Base-by-base conservation (phyloP, 2,888 invertebrate genomes). In the Azorinus chamasolen region DNA sequence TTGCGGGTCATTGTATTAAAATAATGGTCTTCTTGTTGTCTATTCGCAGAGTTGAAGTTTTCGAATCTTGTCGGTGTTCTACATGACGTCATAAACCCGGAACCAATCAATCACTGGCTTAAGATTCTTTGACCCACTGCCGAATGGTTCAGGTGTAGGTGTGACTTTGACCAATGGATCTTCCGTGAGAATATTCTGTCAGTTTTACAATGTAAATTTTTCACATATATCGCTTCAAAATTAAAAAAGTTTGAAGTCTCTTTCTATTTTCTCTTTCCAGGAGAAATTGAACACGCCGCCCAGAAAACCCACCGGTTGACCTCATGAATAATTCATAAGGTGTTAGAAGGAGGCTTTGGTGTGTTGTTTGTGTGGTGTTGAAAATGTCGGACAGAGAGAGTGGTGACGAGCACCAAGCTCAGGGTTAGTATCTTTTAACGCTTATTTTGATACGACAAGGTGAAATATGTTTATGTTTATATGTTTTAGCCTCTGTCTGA, bases 381-480 rank as follows among this genome's bases (percentile, higher is more conserved):
- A 91, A 89, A 90, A 93, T 93, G 93, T 93, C 93, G 92, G 93
- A 93, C 87, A 90, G 92, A 79, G 93, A 93, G 88, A 93, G 92
- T 88, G 93, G 92, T 87, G 93, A 93, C 84, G 93, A 93, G 83
- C 91, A 91, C 83, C 92, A 92, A 89, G 90, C 90, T 79, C 90
- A 88, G 86, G 91, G 91, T 89, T 86, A 51, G 68, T 77, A 61
- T 59, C 51, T 59, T 5, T 25, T 20, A 2, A 18, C 2, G n/a
- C 10, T 32, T 27, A 25, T 2, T 20, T 32, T 4, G 6, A 16
- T 32, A 12, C 5, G 4, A 20, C 5, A 16, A 4, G n/a, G 14
- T 32, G 27, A 27, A n/a, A 20, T 53, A 18, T 22, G 27, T 43
- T 10, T 20, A 10, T 41, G 53, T 64, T 18, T 54, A 8, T 5